phyloP scores from a whole-genome alignment of 2,888 invertebrate genomes.

The Dynastes tityus region DNA sequence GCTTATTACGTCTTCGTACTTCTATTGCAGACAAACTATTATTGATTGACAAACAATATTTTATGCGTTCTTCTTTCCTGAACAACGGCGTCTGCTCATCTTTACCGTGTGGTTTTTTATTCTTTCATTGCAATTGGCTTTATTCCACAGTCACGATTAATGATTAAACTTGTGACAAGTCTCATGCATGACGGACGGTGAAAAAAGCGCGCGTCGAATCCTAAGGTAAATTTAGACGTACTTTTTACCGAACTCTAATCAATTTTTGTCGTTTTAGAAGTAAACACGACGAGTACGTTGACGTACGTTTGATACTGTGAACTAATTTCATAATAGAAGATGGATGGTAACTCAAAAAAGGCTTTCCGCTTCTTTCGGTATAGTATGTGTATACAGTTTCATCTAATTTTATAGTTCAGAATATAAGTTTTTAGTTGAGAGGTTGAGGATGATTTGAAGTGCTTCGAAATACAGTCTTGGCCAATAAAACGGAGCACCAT shows the following conservation, averaged over 20 bases:
- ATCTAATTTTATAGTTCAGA: conserved; percentile 8
- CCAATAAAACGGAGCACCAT: neutral
- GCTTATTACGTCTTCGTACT: no score
- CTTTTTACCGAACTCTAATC: conserved; percentile 47
- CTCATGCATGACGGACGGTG: conserved; percentile 33
- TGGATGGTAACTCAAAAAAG: conserved; percentile 10
- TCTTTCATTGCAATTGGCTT: conserved; percentile 26
- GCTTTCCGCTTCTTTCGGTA: conserved; percentile 18
- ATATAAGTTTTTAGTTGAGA: neutral
- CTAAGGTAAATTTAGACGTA: conserved; percentile 48
- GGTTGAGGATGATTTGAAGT: neutral
- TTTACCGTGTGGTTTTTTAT: neutral
- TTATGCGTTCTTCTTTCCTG: conserved; percentile 14
- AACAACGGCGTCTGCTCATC: conserved; percentile 9
- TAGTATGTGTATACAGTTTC: conserved; percentile 15
- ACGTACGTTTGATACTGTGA: conserved; percentile 27
- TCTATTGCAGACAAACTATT: neutral
- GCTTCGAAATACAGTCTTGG: neutral
- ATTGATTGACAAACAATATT: conserved; percentile 21
- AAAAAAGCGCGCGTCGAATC: conserved; percentile 48
- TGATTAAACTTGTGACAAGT: conserved; percentile 47
- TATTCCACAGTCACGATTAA: conserved; percentile 37
- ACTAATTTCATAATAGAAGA: conserved; percentile 44
- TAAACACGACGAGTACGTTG: conserved; percentile 24
- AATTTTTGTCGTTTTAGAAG: conserved; percentile 34